These are phyloP conservation scores for Eudasyphora cyanicolor DNA, from an alignment of 2,888 invertebrate genomes.

Conservation along the genomic window DNA sequence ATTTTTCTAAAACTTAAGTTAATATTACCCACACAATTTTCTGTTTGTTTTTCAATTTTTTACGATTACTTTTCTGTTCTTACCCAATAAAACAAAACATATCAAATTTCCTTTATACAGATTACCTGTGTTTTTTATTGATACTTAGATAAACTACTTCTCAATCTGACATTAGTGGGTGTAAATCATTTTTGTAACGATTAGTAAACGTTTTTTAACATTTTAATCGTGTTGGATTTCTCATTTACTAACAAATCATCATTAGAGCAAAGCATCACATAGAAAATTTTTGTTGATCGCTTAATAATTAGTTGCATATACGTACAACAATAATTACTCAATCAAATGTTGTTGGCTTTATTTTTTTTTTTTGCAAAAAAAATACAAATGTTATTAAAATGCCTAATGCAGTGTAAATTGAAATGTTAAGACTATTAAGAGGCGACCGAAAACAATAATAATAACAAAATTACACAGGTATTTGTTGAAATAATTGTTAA, in stretches of 20 bases:
- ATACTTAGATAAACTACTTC: neutral
- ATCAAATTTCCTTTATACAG: too few relatives aligned
- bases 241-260: neutral
- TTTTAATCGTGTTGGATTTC: neutral
- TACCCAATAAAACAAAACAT: too few relatives aligned
- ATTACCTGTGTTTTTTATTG: neutral
- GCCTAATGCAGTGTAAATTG: slow-evolving; percentile 40
- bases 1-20: too few relatives aligned
- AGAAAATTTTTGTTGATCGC: neutral
- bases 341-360: neutral
- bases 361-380: neutral
- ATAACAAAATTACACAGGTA: slow-evolving; percentile 24
- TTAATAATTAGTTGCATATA: too few relatives aligned
- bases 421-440: slow-evolving; percentile 30
- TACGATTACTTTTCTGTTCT: too few relatives aligned
- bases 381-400: slow-evolving; percentile 12
- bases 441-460: slow-evolving; percentile 17
- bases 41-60: too few relatives aligned
- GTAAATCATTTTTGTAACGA: slow-evolving; percentile 20
- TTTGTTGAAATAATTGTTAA: slow-evolving; percentile 56
- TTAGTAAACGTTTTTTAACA: neutral
- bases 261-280: neutral
- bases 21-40: too few relatives aligned
- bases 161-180: neutral
- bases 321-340: slow-evolving; percentile 15